These are phyloP conservation scores for Drosophila borealis DNA, from an alignment of 2,888 invertebrate genomes.

Conservation along the genomic window DNA sequence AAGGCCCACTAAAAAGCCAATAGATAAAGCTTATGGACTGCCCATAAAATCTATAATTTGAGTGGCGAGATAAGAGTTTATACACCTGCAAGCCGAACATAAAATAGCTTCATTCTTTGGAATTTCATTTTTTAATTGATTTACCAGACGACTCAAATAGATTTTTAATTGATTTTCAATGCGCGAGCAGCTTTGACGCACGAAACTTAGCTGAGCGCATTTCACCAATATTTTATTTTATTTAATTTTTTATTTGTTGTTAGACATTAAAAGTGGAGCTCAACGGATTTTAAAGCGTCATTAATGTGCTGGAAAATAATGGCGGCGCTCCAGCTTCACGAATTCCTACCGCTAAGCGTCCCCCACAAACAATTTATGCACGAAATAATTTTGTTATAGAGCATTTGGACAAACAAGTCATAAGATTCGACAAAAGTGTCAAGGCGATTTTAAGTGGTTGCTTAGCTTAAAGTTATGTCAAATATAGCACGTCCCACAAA, in stretches of 20 bases:
- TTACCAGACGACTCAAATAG: conserved; percentile 54
- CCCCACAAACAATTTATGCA: conserved; percentile 52
- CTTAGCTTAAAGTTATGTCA: conserved; percentile 9
- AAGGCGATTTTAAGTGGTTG: conserved; percentile 58
- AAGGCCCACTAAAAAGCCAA: conserved; percentile 43
- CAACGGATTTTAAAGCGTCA: conserved; percentile 67
- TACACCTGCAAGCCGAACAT: conserved; percentile 48
- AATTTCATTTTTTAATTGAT: conserved; percentile 71
- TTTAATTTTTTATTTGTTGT: conserved; percentile 16
- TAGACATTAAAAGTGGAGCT: conserved; percentile 54
- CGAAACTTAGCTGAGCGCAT: conserved; percentile 24
- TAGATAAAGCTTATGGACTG: conserved; percentile 45
- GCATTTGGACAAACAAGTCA: conserved; percentile 63
- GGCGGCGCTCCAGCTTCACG: conserved; percentile 30
- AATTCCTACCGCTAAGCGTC: conserved; percentile 13
- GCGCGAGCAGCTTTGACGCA: conserved; percentile 4
- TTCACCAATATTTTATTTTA: conserved; percentile 43
- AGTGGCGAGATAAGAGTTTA: conserved; percentile 56
- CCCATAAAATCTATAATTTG: conserved; percentile 70
- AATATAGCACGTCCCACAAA: conserved; percentile 54
- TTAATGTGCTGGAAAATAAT: conserved; percentile 74
- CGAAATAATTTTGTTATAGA: conserved; percentile 49
- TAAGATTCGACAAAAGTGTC: conserved; percentile 69
- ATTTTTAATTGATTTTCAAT: conserved; percentile 77
- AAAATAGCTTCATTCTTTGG: conserved; percentile 74